Conservation (phyloP, 1,140 invertebrate genomes). For the Aporrectodea caliginosa region DNA sequence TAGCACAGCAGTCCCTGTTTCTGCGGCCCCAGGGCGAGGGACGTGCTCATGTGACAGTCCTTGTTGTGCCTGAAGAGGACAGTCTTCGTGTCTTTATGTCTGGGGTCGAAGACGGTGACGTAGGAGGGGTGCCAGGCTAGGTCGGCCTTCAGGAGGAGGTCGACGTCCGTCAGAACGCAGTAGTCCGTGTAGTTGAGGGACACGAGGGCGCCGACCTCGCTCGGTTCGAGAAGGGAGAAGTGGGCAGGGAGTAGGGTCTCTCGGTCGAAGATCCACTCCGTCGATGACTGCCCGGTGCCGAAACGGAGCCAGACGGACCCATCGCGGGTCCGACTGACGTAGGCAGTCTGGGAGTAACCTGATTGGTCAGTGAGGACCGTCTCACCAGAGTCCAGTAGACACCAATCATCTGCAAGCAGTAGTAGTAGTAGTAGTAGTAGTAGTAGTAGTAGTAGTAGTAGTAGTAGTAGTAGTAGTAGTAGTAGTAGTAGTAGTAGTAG, state of each 20-base stretch:
- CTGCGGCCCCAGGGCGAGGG: slow-evolving; percentile 17
- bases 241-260: not conserved
- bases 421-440: not conserved
- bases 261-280: slow-evolving; percentile 5
- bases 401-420: slow-evolving; percentile 16
- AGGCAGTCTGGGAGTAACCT: slow-evolving; percentile 23
- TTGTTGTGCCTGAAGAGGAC: slow-evolving; percentile 5
- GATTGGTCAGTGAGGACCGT: slow-evolving; percentile 19
- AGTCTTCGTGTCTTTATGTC: slow-evolving; percentile 8
- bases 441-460: not conserved
- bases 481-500: slow-evolving; percentile 2
- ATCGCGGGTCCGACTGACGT: slow-evolving; percentile 30
- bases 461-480: not conserved
- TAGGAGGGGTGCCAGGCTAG: slow-evolving; percentile 30
- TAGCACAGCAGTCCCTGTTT: slow-evolving; percentile 31
- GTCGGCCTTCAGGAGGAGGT: slow-evolving; percentile 13
- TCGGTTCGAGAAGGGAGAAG: not conserved
- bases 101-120: slow-evolving; percentile 22
- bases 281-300: slow-evolving; percentile 7
- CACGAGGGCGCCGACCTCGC: slow-evolving; percentile 16
- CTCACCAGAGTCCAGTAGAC: slow-evolving; percentile 30
- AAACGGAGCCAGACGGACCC: slow-evolving; percentile 29
- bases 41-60: slow-evolving; percentile 25
- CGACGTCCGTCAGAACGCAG: slow-evolving; percentile 31
- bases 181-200: slow-evolving; percentile 27